These are phyloP conservation scores for Rutilus rutilus DNA, from an alignment of 2,113 vertebrate species.

Conservation along the genomic window DNA sequence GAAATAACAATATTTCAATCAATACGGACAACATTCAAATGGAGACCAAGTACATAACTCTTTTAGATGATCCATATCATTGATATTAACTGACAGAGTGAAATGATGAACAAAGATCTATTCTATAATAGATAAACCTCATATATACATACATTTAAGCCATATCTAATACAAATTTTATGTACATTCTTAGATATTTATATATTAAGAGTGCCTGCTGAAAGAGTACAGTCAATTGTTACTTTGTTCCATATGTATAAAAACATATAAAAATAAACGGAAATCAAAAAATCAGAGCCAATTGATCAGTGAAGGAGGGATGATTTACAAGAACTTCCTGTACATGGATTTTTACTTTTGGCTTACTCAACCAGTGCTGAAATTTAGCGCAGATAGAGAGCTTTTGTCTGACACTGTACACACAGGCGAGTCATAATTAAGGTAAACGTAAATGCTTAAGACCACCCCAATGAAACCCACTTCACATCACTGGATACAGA, in stretches of 20 bases:
- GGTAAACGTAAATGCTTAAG: not conserved
- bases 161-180: conserved; percentile 46
- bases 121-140: conserved; percentile 40
- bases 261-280: conserved; percentile 47
- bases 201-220: conserved; percentile 30
- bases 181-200: conserved; percentile 50
- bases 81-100: conserved; percentile 24
- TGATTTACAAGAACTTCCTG: conserved; percentile 31
- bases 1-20: conserved; percentile 15
- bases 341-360: not conserved
- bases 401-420: conserved; percentile 4
- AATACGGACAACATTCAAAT: conserved; percentile 42
- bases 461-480: not conserved
- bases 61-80: conserved; percentile 12
- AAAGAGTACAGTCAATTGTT: conserved; percentile 26
- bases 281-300: conserved; percentile 30
- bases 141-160: conserved; percentile 48
- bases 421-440: not conserved
- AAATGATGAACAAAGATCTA: conserved; percentile 37
- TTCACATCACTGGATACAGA: conserved; percentile 15
- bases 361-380: not conserved
- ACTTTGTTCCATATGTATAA: conserved; percentile 29
- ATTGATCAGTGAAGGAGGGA: conserved; percentile 15
- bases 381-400: not conserved
- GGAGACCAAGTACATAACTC: conserved; percentile 29